Percentiles rank a stretch among this genome's conserved stretches.
Evolutionary conservation across 1,140 invertebrate genomes (phyloP).

Genomic region (Acromyrmex echinatior): DNA sequence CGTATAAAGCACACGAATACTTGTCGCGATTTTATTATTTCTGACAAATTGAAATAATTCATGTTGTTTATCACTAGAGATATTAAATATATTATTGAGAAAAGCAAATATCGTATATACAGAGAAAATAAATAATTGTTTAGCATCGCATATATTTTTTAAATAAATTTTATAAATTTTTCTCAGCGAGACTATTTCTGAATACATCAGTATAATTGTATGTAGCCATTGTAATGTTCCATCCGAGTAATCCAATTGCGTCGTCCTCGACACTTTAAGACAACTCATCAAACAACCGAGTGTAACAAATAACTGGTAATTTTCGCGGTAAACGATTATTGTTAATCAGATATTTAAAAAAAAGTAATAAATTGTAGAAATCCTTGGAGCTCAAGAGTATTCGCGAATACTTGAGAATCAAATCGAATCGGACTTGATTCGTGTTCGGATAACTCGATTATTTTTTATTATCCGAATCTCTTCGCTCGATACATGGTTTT

Average conservation of each 20-base stretch:
- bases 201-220: background rate
- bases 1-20: slow-evolving; percentile 1
- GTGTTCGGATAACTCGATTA: background rate
- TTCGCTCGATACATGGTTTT: background rate
- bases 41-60: slow-evolving; percentile 38
- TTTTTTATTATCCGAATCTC: background rate
- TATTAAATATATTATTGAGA: background rate
- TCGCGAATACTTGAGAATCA: background rate
- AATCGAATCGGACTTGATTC: background rate
- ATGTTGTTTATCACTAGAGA: slow-evolving; percentile 9
- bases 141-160: background rate
- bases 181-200: background rate
- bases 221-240: background rate
- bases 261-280: background rate
- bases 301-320: background rate
- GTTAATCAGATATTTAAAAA: background rate
- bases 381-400: background rate
- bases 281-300: background rate
- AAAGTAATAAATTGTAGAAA: slow-evolving; percentile 3
- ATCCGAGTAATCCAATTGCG: background rate
- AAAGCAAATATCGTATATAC: background rate
- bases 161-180: slow-evolving; percentile 12
- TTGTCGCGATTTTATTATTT: slow-evolving; percentile 5
- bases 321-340: background rate
- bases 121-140: background rate